These are phyloP conservation scores for Junco hyemalis DNA, from an alignment of 2,113 vertebrate species.

Conservation along the genomic window DNA sequence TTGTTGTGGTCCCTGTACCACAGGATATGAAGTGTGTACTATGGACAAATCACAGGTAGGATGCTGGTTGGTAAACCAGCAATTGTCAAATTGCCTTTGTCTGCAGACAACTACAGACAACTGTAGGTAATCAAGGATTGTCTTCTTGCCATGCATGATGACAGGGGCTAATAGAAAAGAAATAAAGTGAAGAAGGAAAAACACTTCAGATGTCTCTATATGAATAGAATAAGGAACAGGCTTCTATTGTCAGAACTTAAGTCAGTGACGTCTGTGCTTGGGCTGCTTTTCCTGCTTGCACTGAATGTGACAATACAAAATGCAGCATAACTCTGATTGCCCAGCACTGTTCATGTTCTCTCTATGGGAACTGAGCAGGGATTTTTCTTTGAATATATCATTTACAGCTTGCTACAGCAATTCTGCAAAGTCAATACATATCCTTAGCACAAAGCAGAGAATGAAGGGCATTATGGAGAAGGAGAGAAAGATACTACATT, in stretches of 20 bases:
- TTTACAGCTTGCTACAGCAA: constrained; percentile 47
- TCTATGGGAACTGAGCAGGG: constrained; percentile 36
- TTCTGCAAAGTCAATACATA: constrained; percentile 60
- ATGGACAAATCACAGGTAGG: background rate
- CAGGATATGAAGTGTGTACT: background rate
- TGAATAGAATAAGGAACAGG: background rate
- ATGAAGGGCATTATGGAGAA: constrained; percentile 51
- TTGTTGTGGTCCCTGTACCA: background rate
- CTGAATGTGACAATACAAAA: constrained; percentile 51
- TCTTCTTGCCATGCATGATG: background rate
- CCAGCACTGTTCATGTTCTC: constrained; percentile 24
- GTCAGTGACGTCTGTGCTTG: background rate
- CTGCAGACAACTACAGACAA: background rate
- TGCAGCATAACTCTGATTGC: constrained; percentile 41
- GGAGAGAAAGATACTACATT: constrained; percentile 11
- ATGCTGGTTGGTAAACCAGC: background rate
- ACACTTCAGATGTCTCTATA: background rate
- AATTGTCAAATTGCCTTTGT: background rate
- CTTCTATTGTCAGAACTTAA: constrained; percentile 19
- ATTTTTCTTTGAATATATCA: constrained; percentile 60
- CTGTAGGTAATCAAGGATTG: background rate
- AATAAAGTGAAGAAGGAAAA: constrained; percentile 8
- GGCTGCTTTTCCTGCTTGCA: constrained; percentile 27
- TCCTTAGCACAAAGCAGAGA: constrained; percentile 56
- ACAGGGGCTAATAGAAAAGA: background rate